Conservation (phyloP, 2,888 invertebrate genomes). For the Synanthedon myopaeformis region DNA sequence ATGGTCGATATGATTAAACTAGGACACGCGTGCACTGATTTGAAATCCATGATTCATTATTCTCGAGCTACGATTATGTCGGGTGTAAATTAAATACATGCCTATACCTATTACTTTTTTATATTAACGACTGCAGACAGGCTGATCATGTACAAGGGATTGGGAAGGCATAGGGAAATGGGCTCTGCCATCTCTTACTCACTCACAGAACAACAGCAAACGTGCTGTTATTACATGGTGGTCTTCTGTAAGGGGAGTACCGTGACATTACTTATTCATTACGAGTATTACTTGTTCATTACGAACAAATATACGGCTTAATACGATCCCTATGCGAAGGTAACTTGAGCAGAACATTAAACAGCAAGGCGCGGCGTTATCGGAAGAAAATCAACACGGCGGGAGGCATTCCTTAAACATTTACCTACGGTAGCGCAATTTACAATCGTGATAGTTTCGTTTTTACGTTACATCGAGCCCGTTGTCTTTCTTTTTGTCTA, state of each 20-base stretch:
- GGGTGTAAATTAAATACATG: constrained; percentile 26
- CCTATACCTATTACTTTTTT: constrained; percentile 1
- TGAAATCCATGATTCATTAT: constrained; percentile 31
- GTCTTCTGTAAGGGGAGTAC: no score
- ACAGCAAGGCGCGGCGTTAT: constrained; percentile 57
- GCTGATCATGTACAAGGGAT: no score
- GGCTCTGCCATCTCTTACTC: no score
- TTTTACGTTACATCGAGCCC: constrained; percentile 55
- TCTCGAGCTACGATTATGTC: constrained; percentile 20
- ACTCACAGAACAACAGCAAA: no score
- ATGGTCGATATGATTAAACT: neutral
- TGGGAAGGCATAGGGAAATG: no score
- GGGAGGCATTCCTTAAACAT: constrained; percentile 48
- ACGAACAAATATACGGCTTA: constrained; percentile 44
- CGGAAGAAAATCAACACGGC: constrained; percentile 56
- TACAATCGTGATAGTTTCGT: constrained; percentile 56
- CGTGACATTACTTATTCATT: no score
- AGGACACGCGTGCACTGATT: neutral
- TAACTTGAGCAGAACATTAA: constrained; percentile 55
- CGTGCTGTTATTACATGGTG: no score
- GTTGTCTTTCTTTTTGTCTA: constrained; percentile 42
- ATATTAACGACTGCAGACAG: no score
- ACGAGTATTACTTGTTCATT: constrained; percentile 49
- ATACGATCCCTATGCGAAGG: constrained; percentile 36
- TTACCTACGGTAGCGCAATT: constrained; percentile 46